Conservation (phyloP, 2,113 vertebrate species). For the Microcebus jonahi region DNA sequence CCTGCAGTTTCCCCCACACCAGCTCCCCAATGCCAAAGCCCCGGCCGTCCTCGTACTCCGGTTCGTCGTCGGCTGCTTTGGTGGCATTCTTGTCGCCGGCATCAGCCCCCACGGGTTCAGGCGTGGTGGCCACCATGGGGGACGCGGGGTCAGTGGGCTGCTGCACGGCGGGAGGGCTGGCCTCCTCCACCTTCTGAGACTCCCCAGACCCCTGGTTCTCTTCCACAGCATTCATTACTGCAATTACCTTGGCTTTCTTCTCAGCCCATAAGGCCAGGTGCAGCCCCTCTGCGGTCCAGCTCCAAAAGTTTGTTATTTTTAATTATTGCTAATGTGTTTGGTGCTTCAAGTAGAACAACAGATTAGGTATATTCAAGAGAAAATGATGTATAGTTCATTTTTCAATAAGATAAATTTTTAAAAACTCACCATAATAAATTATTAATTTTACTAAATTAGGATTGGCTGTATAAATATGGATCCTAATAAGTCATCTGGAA, state of each 20-base stretch:
- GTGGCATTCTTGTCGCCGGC: constrained; percentile 90
- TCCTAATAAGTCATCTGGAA: not conserved
- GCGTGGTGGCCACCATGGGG: constrained; percentile 95
- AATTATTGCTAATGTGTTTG: not conserved
- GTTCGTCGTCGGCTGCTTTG: constrained; percentile 91
- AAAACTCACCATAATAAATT: not conserved
- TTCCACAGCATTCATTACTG: constrained; percentile 93
- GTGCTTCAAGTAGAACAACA: not conserved
- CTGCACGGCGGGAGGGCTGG: constrained; percentile 89
- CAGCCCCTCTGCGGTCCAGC: no score
- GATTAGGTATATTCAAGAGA: not conserved
- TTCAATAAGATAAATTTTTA: not conserved
- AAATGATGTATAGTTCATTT: not conserved
- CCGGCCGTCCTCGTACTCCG: constrained; percentile 96
- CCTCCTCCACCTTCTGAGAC: constrained; percentile 88
- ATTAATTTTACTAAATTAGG: not conserved
- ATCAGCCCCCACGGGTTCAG: constrained; percentile 91
- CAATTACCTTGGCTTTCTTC: constrained; percentile 95
- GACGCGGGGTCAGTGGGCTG: constrained; percentile 96
- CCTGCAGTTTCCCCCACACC: constrained; percentile 97
- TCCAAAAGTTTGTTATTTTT: not conserved
- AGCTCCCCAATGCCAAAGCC: constrained; percentile 97
- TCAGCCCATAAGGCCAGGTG: constrained; percentile 88
- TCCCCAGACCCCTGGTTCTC: constrained; percentile 88
- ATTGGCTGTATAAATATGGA: not conserved